These are phyloP conservation scores for Montipora efflorescens DNA, from an alignment of 64 coral and sea anemone species.

Conservation along the genomic window DNA sequence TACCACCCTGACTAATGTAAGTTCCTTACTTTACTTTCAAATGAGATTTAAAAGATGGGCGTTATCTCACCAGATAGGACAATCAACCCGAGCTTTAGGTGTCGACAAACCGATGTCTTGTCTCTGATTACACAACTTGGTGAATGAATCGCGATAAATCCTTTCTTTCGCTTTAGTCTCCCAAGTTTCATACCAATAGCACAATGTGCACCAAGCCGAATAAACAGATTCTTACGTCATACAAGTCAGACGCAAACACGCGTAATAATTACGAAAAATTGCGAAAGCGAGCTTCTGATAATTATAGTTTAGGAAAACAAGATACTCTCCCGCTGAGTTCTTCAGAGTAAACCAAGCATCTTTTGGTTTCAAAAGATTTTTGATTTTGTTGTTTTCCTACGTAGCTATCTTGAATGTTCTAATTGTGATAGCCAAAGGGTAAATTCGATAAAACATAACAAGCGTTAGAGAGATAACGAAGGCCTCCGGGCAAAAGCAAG, in stretches of 20 bases:
- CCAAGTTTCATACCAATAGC: neutral
- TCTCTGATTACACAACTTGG: neutral
- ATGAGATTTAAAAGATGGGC: neutral
- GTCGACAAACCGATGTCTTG: neutral
- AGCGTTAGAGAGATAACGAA: no score
- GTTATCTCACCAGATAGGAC: neutral
- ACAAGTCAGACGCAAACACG: neutral
- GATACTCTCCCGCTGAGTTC: neutral
- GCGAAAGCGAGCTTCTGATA: neutral
- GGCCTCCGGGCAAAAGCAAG: no score
- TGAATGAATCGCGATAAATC: neutral
- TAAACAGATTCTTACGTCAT: slow-evolving; percentile 19
- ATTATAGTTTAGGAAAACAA: neutral
- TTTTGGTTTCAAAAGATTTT: neutral
- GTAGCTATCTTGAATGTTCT: neutral
- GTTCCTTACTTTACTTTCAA: no score
- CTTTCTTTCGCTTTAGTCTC: neutral
- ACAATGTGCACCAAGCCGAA: neutral
- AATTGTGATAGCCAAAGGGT: no score
- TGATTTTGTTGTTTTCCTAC: neutral
- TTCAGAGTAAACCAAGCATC: neutral
- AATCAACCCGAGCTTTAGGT: neutral
- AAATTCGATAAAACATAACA: no score
- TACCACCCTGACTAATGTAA: no score
- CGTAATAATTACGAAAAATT: slow-evolving; percentile 3